Base-by-base conservation (phyloP, 2,113 vertebrate genomes). In the Coturnix japonica region DNA sequence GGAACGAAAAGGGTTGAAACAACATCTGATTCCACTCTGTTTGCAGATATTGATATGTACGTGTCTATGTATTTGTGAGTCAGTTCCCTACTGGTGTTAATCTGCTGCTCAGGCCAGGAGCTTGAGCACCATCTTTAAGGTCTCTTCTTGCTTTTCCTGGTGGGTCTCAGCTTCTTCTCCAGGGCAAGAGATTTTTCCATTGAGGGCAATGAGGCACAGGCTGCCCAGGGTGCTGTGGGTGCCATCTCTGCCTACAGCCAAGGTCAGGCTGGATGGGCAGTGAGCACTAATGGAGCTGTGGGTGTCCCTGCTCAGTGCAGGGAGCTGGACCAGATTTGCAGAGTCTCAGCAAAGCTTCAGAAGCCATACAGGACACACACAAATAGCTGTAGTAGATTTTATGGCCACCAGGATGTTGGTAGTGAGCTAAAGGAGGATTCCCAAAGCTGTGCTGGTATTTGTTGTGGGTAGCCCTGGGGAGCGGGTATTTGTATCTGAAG, bases 401-500 rank as follows among this genome's bases (percentile, higher is more conserved):
- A 1, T 1, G 73, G 56, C 91, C 67, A 87, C 95, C 93, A 73
- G 6, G 90, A 13, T 9, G 26, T 79, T 60, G 67, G 60, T 93
- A 33, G 54, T n/a, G 59, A 76, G 73, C 63, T 41, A 69, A 63
- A 33, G 70, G 66, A 91, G 57, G 71, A 69, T 72, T 94, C 53
- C 77, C 66, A 67, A 71, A 85, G 84, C 86, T 65, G 37, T 81
- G 75, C 59, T 2, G 7, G 1, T 91, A 53, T 89, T 95, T 94
- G 94, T 95, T 83, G 91, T 0, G 41, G 71, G 81, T 66, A 74
- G 69, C 95, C 84, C 85, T 85, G 89, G 91, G 95, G 89, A 92
- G 92, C 94, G 95, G 91, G 87, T 96, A 96, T 94, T 94, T 94
- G 81, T 93, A 87, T 95, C 87, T 80, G 84, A 91, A 95, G 35